These are phyloP conservation scores for Euwallacea similis DNA, from an alignment of 1,140 invertebrate species.

Conservation along the genomic window DNA sequence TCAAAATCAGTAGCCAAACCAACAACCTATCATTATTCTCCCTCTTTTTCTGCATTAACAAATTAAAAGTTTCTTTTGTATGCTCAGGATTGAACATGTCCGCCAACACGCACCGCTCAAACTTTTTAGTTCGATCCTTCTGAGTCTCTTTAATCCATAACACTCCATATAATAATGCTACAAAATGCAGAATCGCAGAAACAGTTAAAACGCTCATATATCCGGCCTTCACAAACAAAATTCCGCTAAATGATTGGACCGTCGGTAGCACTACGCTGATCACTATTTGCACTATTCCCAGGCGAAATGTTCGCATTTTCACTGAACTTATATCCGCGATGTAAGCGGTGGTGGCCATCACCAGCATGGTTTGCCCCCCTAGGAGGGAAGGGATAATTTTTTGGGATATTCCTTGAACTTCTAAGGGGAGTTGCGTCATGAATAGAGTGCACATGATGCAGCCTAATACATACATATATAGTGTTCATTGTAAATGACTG, in stretches of 20 bases:
- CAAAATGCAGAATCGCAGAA: slow-evolving; percentile 38
- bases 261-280: slow-evolving; percentile 48
- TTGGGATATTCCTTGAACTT: slow-evolving; percentile 60
- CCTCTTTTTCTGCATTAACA: slow-evolving; percentile 42
- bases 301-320: slow-evolving; percentile 59
- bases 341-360: slow-evolving; percentile 61
- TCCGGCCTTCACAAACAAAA: slow-evolving; percentile 46
- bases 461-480: slow-evolving; percentile 44
- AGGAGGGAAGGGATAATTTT: slow-evolving; percentile 60
- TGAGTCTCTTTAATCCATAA: slow-evolving; percentile 49
- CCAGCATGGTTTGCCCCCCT: slow-evolving; percentile 59
- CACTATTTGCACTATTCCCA: slow-evolving; percentile 60
- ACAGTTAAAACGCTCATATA: slow-evolving; percentile 46
- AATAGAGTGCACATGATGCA: slow-evolving; percentile 59
- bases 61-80: slow-evolving; percentile 47
- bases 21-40: slow-evolving; percentile 41
- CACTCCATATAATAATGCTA: slow-evolving; percentile 45
- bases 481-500: background rate
- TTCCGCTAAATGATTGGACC: slow-evolving; percentile 47
- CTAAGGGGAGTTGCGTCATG: slow-evolving; percentile 57
- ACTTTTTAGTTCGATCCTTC: slow-evolving; percentile 25
- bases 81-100: slow-evolving; percentile 50
- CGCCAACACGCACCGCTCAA: slow-evolving; percentile 32
- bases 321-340: slow-evolving; percentile 61
- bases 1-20: slow-evolving; percentile 43